Evolutionary conservation across 1,140 invertebrate species (phyloP), one percentile per base, ranked within the genome.

Genomic region (Heliconius nattereri): DNA sequence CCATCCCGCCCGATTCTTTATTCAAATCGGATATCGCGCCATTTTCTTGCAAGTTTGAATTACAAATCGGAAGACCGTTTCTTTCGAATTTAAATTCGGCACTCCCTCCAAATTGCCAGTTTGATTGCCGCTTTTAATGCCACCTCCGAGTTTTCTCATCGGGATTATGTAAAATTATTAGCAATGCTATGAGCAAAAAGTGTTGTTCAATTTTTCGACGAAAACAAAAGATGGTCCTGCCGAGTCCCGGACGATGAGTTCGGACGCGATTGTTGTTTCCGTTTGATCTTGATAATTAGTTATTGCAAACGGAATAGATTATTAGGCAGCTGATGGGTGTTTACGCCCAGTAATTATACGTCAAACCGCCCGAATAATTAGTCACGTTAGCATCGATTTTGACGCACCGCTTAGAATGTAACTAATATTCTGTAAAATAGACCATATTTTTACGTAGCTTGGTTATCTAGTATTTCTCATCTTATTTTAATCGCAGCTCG

Each of bases 1-100:
- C 40, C 81, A 81, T 82, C 78, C 76, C 76, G 78, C 75, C 83
- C 81, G 85, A 87, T 89, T 88, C 85, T 87, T 92, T 92, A 93
- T 92, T 93, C 88, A 92, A 93, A 93, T 92, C 90, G 85, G 88
- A 91, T 89, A 91, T 89, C 83, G 85, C 85, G 86, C 89, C 90
- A 89, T 92, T 91, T 92, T 91, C 90, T 91, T 85, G 85, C 89
- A 93, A 88, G 90, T 93, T 93, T 91, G 91, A 90, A 93, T 92
- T 90, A 88, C 90, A 92, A 93, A 93, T 93, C 90, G 89, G 88
- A 92, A 87, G 87, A 85, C 90, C 83, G 89, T 92, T 89, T 91
- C 90, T 92, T 90, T 88, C 79, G 84, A 85, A 90, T 90, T 91
- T 87, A 87, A 92, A 92, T 90, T 91, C 85, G 84, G 86, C 79